A percentile compares a stretch with the other conserved stretches of the same genome.
Conservation (phyloP, 2,797 vertebrate genomes). For the Podargus strigoides region DNA sequence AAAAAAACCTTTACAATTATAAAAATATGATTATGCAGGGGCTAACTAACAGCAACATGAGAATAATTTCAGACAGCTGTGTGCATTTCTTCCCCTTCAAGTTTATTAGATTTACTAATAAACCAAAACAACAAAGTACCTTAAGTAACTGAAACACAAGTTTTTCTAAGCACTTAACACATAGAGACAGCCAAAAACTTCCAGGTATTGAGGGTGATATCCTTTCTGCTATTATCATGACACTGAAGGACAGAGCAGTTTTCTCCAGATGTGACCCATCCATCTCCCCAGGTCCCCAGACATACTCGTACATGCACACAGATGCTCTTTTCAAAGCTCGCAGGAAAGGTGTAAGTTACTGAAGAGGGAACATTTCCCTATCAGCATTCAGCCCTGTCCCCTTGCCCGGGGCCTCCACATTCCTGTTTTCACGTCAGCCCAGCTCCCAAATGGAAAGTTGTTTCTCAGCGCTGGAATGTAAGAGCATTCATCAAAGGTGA, state of each 20-base stretch:
- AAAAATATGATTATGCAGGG: background rate
- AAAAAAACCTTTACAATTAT: background rate
- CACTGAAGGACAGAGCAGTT: background rate
- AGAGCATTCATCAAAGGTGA: conserved; percentile 69
- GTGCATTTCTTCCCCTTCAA: background rate
- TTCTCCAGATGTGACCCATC: background rate
- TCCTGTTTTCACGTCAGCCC: conserved; percentile 74
- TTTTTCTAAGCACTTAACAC: conserved; percentile 1
- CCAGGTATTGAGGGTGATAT: background rate
- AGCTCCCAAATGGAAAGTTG: conserved; percentile 76
- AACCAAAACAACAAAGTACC: background rate
- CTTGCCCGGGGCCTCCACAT: conserved; percentile 72
- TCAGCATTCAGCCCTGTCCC: conserved; percentile 57
- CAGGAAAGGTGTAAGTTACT: background rate
- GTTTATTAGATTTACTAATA: background rate
- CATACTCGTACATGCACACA: background rate
- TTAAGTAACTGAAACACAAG: background rate
- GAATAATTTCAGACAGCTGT: background rate
- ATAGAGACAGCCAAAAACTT: background rate
- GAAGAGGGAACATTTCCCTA: conserved; percentile 22
- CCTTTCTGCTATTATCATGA: background rate
- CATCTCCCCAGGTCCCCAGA: background rate
- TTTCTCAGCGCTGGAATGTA: conserved; percentile 69
- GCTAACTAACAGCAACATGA: background rate
- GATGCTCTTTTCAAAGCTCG: background rate